Evolutionary conservation across 2,888 invertebrate species (phyloP), one percentile per base, ranked within the genome.

Genomic region (Sisyra nigra): DNA sequence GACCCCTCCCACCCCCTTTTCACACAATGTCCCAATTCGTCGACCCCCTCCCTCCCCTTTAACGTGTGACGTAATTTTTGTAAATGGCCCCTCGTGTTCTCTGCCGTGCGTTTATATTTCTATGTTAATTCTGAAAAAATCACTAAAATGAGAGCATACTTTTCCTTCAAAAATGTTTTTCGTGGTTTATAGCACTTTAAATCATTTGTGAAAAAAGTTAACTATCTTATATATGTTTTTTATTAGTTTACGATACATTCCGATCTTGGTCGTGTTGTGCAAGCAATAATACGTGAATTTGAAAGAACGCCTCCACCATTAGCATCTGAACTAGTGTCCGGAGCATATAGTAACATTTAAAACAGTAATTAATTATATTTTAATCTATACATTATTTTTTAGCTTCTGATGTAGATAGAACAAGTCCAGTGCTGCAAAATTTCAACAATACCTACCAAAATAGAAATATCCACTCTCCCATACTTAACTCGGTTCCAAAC

Each of bases 251-350:
- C 82, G 13, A 65, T 75, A 34, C 82, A 84, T 61, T 84, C 84
- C 1, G 86, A 86, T 61, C 67, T 86, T 49, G 83, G 83, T 1
- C 71, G 84, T 45, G 77, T 86, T 3, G 85, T 85, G 0, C 84
- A 84, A 58, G 85, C 80, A 14, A 78, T 85, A 39, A 80, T 80
- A 48, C 66, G 85, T 43, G 85, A 86, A 60, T 81, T 81, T 52
- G 79, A 82, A 58, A 71, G 75, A 53, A 76, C 63, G 55, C 75
- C 72, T 47, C 74, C 68, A 42, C 67, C 65, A 37, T 53, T 72
- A 45, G 45, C 61, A 44, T 60, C 59, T 43, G 60, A 62, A 30
- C 5, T 42, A 9, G 19, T 18, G 8, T 34, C 34, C 10, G 42
- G 42, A 5, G 43, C 19, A 13, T 24, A 24, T 7, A 24, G 24